These are phyloP conservation scores for Sebastes glaucus DNA, from an alignment of 2,797 vertebrate genomes.

Conservation along the genomic window DNA sequence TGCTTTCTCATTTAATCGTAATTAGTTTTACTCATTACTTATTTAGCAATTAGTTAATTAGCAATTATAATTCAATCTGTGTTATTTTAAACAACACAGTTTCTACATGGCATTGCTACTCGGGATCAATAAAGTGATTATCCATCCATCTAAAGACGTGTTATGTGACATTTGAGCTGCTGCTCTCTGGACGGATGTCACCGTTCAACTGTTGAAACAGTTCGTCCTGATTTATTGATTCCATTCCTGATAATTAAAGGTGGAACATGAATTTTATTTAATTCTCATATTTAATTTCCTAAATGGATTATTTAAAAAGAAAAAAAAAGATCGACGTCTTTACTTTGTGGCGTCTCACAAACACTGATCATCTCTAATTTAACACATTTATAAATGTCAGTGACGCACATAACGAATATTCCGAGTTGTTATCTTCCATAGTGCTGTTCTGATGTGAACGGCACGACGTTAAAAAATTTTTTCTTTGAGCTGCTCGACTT, in stretches of 20 bases:
- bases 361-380: constrained; percentile 10
- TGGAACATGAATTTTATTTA: neutral
- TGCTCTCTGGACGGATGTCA: neutral
- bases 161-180: neutral
- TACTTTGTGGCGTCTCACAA: neutral
- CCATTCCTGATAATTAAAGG: neutral
- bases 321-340: neutral
- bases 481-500: neutral
- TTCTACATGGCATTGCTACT: neutral
- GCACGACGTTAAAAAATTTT: neutral
- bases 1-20: neutral
- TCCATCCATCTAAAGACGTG: neutral
- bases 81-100: neutral
- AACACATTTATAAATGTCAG: constrained; percentile 28
- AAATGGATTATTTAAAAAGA: neutral
- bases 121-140: too few relatives aligned
- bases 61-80: neutral
- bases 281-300: neutral
- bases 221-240: neutral
- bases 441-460: neutral
- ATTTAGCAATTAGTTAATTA: neutral
- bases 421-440: neutral
- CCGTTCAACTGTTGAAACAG: neutral
- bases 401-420: neutral
- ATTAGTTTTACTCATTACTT: neutral